A percentile compares a stretch with the other conserved stretches of the same genome.
phyloP scores from a whole-genome alignment of 2,113 vertebrate genomes.

The Puffinus mauretanicus region DNA sequence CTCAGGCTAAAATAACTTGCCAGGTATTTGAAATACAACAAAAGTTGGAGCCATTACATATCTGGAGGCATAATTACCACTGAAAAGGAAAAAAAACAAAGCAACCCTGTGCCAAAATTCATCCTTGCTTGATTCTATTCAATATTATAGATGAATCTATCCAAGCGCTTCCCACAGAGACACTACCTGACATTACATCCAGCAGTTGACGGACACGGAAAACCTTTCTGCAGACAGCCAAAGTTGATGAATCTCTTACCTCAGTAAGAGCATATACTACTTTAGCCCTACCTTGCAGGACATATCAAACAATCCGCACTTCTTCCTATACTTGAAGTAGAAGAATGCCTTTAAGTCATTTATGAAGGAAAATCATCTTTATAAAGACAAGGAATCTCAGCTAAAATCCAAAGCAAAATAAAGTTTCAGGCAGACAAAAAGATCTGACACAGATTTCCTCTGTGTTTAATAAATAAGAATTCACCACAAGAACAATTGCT shows the following conservation, averaged over 20 bases:
- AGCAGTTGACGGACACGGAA: neutral
- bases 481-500: neutral
- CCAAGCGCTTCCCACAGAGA: neutral
- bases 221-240: neutral
- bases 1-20: neutral
- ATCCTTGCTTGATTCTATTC: neutral
- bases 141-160: neutral
- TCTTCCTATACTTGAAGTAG: neutral
- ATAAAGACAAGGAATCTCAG: neutral
- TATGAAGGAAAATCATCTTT: neutral
- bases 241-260: neutral
- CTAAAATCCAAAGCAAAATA: neutral
- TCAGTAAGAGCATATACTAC: neutral
- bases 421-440: neutral
- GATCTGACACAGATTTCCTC: neutral
- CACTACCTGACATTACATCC: neutral
- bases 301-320: neutral
- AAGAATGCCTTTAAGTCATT: neutral
- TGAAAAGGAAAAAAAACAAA: neutral
- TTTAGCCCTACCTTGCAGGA: neutral
- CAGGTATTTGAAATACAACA: neutral
- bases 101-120: neutral
- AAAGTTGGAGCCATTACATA: neutral
- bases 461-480: neutral
- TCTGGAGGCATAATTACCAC: neutral